phyloP scores from a whole-genome alignment of 2,888 invertebrate genomes.

The Tenthredo mesomela region DNA sequence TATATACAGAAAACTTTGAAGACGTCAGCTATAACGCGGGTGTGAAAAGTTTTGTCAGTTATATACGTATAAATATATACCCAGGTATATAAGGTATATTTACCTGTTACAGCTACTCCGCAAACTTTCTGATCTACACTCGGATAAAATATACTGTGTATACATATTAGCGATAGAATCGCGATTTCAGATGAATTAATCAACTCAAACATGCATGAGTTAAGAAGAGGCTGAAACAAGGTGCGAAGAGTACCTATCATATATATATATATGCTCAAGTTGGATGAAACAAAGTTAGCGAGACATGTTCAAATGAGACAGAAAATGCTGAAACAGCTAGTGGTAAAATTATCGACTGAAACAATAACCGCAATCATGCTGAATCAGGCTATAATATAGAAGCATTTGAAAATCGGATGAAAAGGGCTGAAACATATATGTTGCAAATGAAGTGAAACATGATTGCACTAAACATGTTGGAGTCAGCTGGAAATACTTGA shows the following conservation, averaged over 20 bases:
- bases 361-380: not conserved
- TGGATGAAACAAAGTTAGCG: not conserved
- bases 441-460: not conserved
- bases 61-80: not conserved
- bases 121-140: not conserved
- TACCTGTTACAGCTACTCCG: not conserved
- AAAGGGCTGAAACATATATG: not conserved
- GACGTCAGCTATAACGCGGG: constrained; percentile 17
- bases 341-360: too few species aligned
- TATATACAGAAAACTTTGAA: not conserved
- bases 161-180: not conserved
- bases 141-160: not conserved
- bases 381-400: not conserved
- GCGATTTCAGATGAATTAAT: not conserved
- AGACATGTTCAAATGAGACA: not conserved
- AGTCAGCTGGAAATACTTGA: not conserved
- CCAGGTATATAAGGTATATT: too few species aligned
- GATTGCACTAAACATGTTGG: not conserved
- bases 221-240: not conserved
- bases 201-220: not conserved
- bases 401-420: not conserved
- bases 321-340: not conserved
- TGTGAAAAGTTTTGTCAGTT: not conserved
- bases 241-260: not conserved
- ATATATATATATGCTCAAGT: not conserved